Conservation (phyloP, 2,797 vertebrate species). For the Oreochromis mossambicus region DNA sequence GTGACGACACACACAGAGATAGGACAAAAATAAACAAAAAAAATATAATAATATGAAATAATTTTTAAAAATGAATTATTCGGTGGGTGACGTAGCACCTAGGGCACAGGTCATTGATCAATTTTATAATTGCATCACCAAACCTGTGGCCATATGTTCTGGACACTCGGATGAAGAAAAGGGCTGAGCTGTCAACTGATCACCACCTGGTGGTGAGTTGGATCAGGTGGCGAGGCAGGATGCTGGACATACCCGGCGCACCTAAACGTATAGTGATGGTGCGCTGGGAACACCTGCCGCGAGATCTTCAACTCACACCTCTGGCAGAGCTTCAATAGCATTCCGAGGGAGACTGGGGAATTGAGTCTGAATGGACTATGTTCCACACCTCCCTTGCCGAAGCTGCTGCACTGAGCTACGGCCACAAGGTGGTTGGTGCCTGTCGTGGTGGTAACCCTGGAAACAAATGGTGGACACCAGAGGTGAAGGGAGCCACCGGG, state of each 20-base stretch:
- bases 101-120: accelerated
- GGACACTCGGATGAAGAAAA: not conserved
- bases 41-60: not conserved
- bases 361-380: not conserved
- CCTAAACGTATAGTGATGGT: not conserved
- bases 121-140: not conserved
- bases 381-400: not conserved
- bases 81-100: accelerated
- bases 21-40: not conserved
- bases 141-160: not conserved
- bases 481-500: too few species aligned
- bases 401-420: not conserved
- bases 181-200: not conserved
- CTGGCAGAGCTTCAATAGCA: not conserved
- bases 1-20: not conserved
- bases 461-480: too few species aligned
- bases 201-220: not conserved
- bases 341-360: not conserved
- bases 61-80: not conserved
- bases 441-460: not conserved
- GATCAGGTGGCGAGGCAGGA: not conserved
- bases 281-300: not conserved
- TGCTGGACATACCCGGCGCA: not conserved
- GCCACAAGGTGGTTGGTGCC: not conserved
- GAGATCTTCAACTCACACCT: not conserved